Base-by-base conservation (phyloP, 2,797 vertebrate species). In the Gymnocypris eckloni region DNA sequence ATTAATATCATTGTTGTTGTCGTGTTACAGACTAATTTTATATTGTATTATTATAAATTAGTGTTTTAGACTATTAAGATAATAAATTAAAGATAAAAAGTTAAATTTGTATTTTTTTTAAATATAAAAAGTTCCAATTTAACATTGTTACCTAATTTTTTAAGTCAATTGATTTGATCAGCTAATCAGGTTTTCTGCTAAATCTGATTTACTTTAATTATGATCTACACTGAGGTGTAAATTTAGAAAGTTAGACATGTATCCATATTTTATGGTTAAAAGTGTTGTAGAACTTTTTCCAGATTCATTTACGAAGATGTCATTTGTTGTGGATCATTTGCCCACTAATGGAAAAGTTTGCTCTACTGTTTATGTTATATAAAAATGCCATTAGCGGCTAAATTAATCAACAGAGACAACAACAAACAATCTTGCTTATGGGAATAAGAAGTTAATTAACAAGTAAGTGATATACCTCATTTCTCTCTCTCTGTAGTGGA, bases 401-500 rank as follows among this genome's bases (percentile, higher is more conserved):
- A 43, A 85, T 79, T 45, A 79, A 77, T 69, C 45, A 78, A 20
- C 45, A 41, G 61, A 20, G n/a, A 71, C 66, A 71, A 79, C 39
- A 85, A 79, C 75, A 79, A 78, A 77, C 2, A 48, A 69, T 69
- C 37, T 43, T 20, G n/a, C 61, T 56, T 28, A n/a, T 37, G 13
- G 50, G 52, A 59, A 54, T 54, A 37, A 45, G 50, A 70, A 77
- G n/a, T 56, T 64, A 59, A 85, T 79, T 79, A 79, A 28, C 15
- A 70, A 12, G 41, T 48, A 50, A 70, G 20, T n/a, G 39, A 15
- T 15, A 15, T 9, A 69, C n/a, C 13, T 85, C 0, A 20, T 85
- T 59, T 81, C 18, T 83, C 80, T 87, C 13, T 33, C 81, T 77
- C 41, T 82, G 54, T 54, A 99, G 97, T 98, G 96, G 98, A 98